Conservation (phyloP, 2,797 vertebrate genomes). For the Onychomys leucogaster region DNA sequence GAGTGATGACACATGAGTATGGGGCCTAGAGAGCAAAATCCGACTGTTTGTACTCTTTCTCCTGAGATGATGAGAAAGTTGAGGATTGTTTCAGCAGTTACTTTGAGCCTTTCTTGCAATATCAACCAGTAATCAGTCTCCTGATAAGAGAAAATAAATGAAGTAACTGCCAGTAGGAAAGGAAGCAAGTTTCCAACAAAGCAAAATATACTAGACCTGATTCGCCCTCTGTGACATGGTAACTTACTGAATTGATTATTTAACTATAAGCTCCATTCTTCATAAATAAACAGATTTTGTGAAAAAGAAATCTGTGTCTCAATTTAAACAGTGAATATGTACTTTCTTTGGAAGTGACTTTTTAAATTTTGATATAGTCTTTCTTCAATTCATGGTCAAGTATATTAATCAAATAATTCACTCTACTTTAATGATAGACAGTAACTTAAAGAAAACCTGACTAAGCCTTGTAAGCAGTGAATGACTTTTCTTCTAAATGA, state of each 20-base stretch:
- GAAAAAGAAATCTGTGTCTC: neutral
- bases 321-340: conserved; percentile 6
- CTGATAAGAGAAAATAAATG: conserved; percentile 3
- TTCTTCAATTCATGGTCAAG: neutral
- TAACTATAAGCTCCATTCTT: neutral
- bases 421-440: conserved; percentile 39
- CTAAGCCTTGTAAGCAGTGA: conserved; percentile 15
- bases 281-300: neutral
- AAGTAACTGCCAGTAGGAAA: neutral
- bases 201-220: neutral
- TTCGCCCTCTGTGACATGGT: conserved; percentile 53
- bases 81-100: neutral
- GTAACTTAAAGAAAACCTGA: neutral
- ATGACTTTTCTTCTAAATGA: conserved; percentile 22
- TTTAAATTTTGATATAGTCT: neutral
- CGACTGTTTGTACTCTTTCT: neutral
- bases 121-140: neutral
- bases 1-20: neutral
- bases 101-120: neutral
- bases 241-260: neutral
- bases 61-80: neutral
- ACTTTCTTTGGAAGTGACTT: conserved; percentile 20
- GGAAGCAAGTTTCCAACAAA: neutral
- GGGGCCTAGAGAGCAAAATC: neutral
- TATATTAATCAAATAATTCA: conserved; percentile 55